Base-by-base conservation (phyloP, 2,888 invertebrate genomes). In the Terebella lapidaria region DNA sequence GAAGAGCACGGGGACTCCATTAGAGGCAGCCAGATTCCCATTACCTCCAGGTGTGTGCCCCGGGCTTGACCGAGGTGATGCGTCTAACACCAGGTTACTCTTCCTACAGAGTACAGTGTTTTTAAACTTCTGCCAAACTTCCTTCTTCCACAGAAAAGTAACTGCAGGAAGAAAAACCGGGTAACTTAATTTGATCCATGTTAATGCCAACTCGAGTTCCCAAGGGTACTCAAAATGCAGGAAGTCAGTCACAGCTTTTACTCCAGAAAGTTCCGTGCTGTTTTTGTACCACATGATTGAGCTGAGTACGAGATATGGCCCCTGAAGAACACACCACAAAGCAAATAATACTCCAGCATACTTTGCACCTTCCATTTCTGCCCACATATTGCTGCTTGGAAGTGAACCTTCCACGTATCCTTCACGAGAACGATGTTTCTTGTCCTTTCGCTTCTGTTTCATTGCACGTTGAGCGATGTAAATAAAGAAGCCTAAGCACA, bases 101-200 rank as follows among this genome's bases (percentile, higher is more conserved):
- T 74, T 72, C n/a, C 72, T 63, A 60, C 77, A 77, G 3, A 74
- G 62, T 27, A 74, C 57, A 27, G 70, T 61, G 57, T 75, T 73
- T 64, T 74, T 76, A 25, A 72, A 69, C 55, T 67, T 69, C 55
- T 71, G 70, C 74, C 75, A 73, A 3, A 76, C 59, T 42, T 75
- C 74, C 61, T 73, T 75, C 53, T 69, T 68, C 69, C 70, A 74
- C 3, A 66, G 58, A 52, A 76, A 72, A 3, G 71, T 68, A 22
- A 72, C 58, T 28, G 73, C 59, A 2, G 77, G 77, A 24, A 77
- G 64, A 20, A 71, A 64, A 22, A 72, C 61, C 1, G 72, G 65
- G 61, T 69, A 74, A 35, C 72, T 69, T 57, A 76, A 74, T 45
- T 70, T 65, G 64, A 77, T 66, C 73, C 75, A 77, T 2, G 74